phyloP scores from a whole-genome alignment of 2,113 vertebrate genomes.

The Equus przewalskii region DNA sequence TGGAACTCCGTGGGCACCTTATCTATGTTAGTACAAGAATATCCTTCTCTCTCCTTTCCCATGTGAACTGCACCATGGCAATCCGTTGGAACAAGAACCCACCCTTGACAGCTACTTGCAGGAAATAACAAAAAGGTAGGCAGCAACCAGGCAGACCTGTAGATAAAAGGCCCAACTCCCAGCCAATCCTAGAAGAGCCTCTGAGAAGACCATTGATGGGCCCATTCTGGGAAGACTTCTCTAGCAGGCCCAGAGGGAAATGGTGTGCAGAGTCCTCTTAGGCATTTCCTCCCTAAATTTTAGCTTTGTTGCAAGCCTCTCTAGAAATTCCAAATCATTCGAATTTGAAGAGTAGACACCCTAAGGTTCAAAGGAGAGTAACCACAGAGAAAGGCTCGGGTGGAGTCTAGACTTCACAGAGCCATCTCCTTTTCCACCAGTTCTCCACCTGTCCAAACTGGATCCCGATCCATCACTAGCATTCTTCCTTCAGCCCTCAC shows the following conservation, averaged over 20 bases:
- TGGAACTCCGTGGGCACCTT: background rate
- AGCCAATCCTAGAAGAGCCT: background rate
- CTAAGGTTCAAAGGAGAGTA: background rate
- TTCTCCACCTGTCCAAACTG: background rate
- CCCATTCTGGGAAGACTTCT: background rate
- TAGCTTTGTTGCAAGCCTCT: background rate
- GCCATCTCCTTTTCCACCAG: background rate
- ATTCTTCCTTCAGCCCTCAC: background rate
- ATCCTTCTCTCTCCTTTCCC: background rate
- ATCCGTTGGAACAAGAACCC: background rate
- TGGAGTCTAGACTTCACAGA: background rate
- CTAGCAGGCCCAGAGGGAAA: background rate
- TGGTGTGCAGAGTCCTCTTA: background rate
- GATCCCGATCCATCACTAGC: no score
- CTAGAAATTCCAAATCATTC: conserved; percentile 8
- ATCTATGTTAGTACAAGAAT: background rate
- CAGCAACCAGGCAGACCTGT: background rate
- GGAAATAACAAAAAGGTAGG: background rate
- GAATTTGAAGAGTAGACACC: background rate
- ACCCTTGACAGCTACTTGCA: background rate
- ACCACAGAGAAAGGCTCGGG: background rate
- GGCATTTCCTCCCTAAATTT: background rate
- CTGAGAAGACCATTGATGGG: background rate
- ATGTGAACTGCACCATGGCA: background rate
- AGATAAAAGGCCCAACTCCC: background rate